phyloP scores from a whole-genome alignment of 2,797 vertebrate species.

The Gadopsis bispinosus region DNA sequence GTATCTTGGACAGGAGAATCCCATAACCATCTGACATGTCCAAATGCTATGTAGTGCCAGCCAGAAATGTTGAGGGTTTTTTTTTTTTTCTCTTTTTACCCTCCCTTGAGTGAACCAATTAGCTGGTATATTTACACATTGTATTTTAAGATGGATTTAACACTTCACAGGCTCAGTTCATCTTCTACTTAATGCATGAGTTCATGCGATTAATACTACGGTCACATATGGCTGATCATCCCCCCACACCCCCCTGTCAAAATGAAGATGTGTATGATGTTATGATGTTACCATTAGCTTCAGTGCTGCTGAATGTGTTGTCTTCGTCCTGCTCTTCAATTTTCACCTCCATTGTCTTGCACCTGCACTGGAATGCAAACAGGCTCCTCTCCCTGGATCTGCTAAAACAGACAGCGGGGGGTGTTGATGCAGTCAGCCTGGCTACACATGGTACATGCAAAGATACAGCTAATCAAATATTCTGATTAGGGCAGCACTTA shows the following conservation, averaged over 20 bases:
- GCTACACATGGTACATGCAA: not conserved
- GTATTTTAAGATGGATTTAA: not conserved
- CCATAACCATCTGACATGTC: constrained; percentile 79
- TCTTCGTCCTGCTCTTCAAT: constrained; percentile 92
- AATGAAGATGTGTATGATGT: constrained; percentile 46
- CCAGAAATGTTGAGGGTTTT: constrained; percentile 56
- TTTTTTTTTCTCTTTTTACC: not conserved
- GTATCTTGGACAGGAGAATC: constrained; percentile 73
- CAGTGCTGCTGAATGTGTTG: constrained; percentile 92
- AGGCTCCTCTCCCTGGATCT: constrained; percentile 76
- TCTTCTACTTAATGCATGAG: not conserved
- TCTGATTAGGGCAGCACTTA: not conserved
- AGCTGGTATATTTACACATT: constrained; percentile 10
- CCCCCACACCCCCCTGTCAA: not conserved
- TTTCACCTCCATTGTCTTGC: constrained; percentile 95
- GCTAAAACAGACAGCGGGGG: not conserved
- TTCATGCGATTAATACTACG: constrained; percentile 5
- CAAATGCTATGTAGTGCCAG: constrained; percentile 60
- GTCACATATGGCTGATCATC: not conserved
- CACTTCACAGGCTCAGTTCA: not conserved
- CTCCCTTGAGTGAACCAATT: constrained; percentile 38
- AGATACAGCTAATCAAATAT: not conserved
- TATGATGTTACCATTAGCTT: constrained; percentile 92
- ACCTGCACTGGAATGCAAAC: constrained; percentile 77
- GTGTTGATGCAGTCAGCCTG: constrained; percentile 9